Evolutionary conservation across 2,888 invertebrate species (phyloP), one percentile per base, ranked within the genome.

Genomic region (Choristoneura rosaceana): DNA sequence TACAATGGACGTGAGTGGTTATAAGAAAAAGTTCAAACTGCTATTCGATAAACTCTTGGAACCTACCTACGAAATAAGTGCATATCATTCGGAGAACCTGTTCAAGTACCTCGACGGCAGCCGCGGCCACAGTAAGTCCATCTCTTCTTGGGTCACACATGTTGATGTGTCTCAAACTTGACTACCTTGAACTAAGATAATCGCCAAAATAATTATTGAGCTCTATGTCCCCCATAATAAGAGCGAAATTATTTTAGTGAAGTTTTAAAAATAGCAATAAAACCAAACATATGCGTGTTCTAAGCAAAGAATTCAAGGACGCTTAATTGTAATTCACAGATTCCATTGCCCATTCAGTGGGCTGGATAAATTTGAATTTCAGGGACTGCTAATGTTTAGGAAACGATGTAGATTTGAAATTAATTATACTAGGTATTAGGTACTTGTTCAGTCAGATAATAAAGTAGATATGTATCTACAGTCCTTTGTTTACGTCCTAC

Each of bases 1-100:
- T 10, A 75, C 70, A 59, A 84, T 87, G 86, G 84, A 84, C 71
- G 74, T 83, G 10, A 80, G 74, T 47, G 80, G 79, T 52, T 80
- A 79, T 66, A 80, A 81, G 69, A 78, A 69, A 41, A 86, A 86
- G 73, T 79, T 86, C 12, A 79, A 80, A 71, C 62, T 76, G n/a
- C 75, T 87, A 10, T 78, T 86, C 8, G 76, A 81, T 14, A 80
- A 78, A 66, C 76, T 85, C 7, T 81, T 82, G 25, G 77, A 82
- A 45, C 80, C 79, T 1, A 80, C 82, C 25, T 81, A 79, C 50
- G 81, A 83, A 75, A 59, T 86, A 9, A 80, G 76, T 66, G 75
- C 75, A 12, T 79, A 79, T 58, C 74, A 80, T n/a, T 77, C 78
- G 0, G 82, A 85, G 15, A 81, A 79, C 50, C 67, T 87, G 2